These are phyloP conservation scores for Drosophila quasianomalipes DNA, from an alignment of 2,888 invertebrate species.

Conservation along the genomic window DNA sequence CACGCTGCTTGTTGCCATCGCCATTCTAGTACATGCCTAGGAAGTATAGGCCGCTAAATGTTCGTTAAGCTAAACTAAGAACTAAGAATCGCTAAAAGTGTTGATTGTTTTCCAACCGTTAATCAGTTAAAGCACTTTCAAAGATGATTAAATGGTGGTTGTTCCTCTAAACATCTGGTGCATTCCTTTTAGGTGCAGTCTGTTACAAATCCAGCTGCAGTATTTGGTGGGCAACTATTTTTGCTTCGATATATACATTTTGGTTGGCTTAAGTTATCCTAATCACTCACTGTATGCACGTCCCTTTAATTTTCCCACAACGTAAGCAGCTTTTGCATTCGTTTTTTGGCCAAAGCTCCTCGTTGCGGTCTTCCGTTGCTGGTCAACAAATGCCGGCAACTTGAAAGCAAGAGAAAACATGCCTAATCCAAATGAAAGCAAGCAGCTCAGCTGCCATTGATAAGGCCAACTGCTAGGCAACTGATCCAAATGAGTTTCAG, in stretches of 20 bases:
- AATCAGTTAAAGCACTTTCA: background rate
- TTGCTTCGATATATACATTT: constrained; percentile 10
- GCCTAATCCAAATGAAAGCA: constrained; percentile 72
- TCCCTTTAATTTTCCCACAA: constrained; percentile 63
- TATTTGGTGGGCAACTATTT: background rate
- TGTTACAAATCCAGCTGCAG: background rate
- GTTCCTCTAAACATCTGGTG: background rate
- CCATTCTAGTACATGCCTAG: background rate
- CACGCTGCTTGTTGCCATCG: background rate
- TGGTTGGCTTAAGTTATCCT: constrained; percentile 12
- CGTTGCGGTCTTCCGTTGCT: constrained; percentile 13
- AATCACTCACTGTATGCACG: constrained; percentile 28
- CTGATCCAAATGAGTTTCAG: constrained; percentile 34
- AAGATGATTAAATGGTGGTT: background rate
- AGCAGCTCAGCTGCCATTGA: constrained; percentile 72
- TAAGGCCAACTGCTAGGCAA: constrained; percentile 56
- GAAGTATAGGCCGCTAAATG: no score
- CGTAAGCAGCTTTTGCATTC: constrained; percentile 53
- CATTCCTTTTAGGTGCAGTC: background rate
- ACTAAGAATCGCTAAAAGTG: background rate
- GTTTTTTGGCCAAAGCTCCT: background rate
- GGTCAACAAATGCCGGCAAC: constrained; percentile 22
- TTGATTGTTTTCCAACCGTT: background rate
- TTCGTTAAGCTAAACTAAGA: background rate
- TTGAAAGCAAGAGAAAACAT: constrained; percentile 56